Base-by-base conservation (phyloP, 1,140 invertebrate genomes). In the Luehdorfia chinensis region DNA sequence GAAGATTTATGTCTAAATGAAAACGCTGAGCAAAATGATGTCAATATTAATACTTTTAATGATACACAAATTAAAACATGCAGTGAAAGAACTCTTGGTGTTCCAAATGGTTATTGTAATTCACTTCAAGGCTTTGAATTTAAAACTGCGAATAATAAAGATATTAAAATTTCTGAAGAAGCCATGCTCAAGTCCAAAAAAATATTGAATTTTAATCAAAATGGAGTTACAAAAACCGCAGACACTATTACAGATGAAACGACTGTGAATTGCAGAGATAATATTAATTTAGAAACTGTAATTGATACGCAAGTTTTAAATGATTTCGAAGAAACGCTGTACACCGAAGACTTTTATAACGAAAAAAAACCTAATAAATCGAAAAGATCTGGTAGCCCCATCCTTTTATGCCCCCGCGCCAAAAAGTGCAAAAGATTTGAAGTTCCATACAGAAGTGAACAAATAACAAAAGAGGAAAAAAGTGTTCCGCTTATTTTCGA, bases 331-430 rank as follows among this genome's bases (percentile, higher is more conserved):
- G 55, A 74, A 51, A 68, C 67, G 19, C 39, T 84, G 41, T 46
- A 67, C 31, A 78, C 70, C 1, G 75, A 77, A 64, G 77, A 84
- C 64, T 81, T 81, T 49, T 31, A 43, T 5, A 66, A 66, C 47
- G 58, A 63, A 13, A 33, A 16, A 39, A 55, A 57, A 18, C 44
- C 64, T 23, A 39, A 62, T 32, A 59, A 47, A 14, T 43, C 32
- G 7, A 81, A 86, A 53, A 66, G 75, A 55, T 71, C 80, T 9
- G 68, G 63, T 0, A 88, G 85, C 53, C 84, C 84, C n/a, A 87
- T 87, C 9, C 41, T 88, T 1, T 70, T 63, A 7, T 86, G 76
- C 55, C 67, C 72, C 1, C 76, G 53, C 48, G 62, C 67, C 8
- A 87, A 84, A 31, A 84, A 62, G 15, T 55, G 64, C 13, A 81